phyloP scores from a whole-genome alignment of 2,888 invertebrate species.

The Ophonus ardosiacus region DNA sequence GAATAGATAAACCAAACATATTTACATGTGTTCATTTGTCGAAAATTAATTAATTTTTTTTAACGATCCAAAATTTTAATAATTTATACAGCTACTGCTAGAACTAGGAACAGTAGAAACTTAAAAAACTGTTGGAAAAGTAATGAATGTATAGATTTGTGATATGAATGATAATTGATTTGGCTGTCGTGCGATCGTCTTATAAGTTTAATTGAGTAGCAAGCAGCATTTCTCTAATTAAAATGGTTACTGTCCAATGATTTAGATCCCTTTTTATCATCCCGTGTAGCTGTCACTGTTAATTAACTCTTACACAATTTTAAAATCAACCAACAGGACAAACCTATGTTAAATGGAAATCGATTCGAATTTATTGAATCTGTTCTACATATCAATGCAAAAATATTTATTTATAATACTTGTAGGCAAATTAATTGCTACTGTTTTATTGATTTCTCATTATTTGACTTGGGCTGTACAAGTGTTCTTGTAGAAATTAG shows the following conservation, averaged over 20 bases:
- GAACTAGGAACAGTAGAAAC: background rate
- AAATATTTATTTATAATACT: slow-evolving; percentile 42
- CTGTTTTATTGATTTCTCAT: slow-evolving; percentile 13
- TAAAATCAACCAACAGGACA: slow-evolving; percentile 46
- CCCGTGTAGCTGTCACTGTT: slow-evolving; percentile 52
- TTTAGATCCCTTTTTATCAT: slow-evolving; percentile 54
- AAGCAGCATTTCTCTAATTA: slow-evolving; percentile 54
- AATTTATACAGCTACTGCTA: background rate
- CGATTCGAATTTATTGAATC: slow-evolving; percentile 34
- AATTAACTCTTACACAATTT: slow-evolving; percentile 57
- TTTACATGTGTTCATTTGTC: background rate
- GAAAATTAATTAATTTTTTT: background rate
- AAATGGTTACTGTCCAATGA: slow-evolving; percentile 41
- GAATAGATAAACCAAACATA: background rate
- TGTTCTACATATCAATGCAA: slow-evolving; percentile 37
- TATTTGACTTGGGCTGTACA: background rate
- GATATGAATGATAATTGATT: slow-evolving; percentile 32
- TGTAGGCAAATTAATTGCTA: slow-evolving; percentile 18
- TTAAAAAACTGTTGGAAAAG: background rate
- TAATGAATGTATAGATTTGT: slow-evolving; percentile 25
- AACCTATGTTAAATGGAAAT: slow-evolving; percentile 56
- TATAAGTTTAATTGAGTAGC: slow-evolving; percentile 43
- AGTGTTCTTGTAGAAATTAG: background rate
- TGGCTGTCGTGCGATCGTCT: slow-evolving; percentile 2
- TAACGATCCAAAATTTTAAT: background rate